Evolutionary conservation across 1,140 invertebrate genomes (phyloP).

Genomic region (Dreissena rostriformis): DNA sequence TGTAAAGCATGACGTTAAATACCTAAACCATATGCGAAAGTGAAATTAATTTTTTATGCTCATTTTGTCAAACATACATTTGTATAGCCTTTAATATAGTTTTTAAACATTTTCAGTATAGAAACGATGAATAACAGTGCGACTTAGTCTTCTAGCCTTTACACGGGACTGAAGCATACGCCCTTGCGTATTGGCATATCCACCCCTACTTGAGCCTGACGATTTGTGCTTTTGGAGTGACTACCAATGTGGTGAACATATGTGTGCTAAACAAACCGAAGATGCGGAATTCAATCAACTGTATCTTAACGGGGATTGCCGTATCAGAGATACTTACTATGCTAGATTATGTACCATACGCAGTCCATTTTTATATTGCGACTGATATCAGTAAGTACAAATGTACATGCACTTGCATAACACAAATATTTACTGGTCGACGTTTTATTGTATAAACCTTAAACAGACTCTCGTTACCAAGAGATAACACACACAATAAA

Average conservation of each 20-base stretch:
- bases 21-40: no score
- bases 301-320: conserved; percentile 91
- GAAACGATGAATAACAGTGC: conserved; percentile 15
- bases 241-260: conserved; percentile 95
- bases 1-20: no score
- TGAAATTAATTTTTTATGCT: no score
- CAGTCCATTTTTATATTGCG: conserved; percentile 83
- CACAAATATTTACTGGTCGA: no score
- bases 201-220: conserved; percentile 88
- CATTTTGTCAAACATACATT: no score
- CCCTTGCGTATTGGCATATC: conserved; percentile 78
- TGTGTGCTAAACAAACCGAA: conserved; percentile 92
- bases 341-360: conserved; percentile 92
- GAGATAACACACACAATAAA: no score
- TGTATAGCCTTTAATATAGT: no score
- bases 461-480: no score
- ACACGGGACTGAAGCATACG: conserved; percentile 60
- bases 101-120: no score
- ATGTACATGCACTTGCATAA: neutral
- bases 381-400: conserved; percentile 43
- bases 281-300: conserved; percentile 91
- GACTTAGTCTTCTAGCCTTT: neutral
- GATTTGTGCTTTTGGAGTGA: conserved; percentile 93
- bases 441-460: no score
- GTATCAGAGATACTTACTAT: conserved; percentile 93